Percentiles rank a stretch among this genome's conserved stretches.
These are phyloP conservation scores for Natrix natrix DNA, from an alignment of 2,797 vertebrate species.

Conservation along the genomic window DNA sequence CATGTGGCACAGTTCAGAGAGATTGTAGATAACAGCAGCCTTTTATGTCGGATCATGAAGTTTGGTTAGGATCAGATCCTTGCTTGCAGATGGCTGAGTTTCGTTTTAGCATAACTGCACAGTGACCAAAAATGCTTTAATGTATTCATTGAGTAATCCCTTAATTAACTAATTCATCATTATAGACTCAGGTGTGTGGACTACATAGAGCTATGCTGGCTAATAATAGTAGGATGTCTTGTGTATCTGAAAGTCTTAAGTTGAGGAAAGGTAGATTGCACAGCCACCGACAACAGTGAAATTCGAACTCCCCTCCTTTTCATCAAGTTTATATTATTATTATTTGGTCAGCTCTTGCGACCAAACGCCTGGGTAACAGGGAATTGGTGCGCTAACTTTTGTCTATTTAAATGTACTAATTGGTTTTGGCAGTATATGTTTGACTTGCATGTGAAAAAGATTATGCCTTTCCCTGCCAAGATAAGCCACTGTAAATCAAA, in stretches of 20 bases:
- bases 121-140: neutral
- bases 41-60: neutral
- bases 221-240: neutral
- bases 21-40: neutral
- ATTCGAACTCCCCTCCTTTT: neutral
- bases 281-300: neutral
- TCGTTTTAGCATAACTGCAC: neutral
- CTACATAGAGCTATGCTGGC: neutral
- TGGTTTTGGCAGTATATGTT: neutral
- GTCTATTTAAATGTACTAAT: neutral
- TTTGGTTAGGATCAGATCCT: neutral
- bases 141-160: neutral
- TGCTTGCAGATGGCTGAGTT: neutral
- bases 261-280: neutral
- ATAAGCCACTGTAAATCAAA: neutral
- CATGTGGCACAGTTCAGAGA: neutral
- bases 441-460: neutral
- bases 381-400: neutral
- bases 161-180: neutral
- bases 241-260: neutral
- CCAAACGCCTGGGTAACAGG: neutral
- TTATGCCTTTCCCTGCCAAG: neutral
- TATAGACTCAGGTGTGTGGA: neutral
- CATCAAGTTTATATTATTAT: neutral
- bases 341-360: neutral